phyloP scores from a whole-genome alignment of 2,888 invertebrate genomes.

The Tortrix viridana region DNA sequence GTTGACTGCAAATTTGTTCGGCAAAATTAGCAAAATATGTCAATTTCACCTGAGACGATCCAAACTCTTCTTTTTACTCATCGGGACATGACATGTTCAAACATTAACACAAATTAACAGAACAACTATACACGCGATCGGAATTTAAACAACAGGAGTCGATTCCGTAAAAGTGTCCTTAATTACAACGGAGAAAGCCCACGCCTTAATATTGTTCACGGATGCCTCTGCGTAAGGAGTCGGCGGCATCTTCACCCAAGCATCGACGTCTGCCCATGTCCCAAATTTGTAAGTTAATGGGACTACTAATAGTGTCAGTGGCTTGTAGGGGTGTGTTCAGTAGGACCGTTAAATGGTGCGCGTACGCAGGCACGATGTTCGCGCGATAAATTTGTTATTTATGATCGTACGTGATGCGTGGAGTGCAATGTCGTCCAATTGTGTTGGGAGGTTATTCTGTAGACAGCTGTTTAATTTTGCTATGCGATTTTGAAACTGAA shows the following conservation, averaged over 20 bases:
- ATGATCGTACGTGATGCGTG: constrained; percentile 51
- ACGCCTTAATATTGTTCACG: not conserved
- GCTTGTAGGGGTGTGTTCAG: constrained; percentile 11
- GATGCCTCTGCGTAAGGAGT: constrained; percentile 3
- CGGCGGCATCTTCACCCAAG: constrained; percentile 2
- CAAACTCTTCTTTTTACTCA: constrained; percentile 19
- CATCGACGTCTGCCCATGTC: not conserved
- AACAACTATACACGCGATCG: constrained; percentile 35
- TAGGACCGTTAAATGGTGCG: constrained; percentile 35
- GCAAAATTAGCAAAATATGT: not conserved
- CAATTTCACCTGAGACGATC: not conserved
- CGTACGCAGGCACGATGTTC: constrained; percentile 38
- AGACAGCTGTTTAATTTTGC: not conserved
- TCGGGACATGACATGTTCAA: constrained; percentile 31
- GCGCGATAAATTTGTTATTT: constrained; percentile 61
- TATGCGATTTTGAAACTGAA: not conserved
- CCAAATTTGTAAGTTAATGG: not conserved
- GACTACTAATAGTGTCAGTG: constrained; percentile 7
- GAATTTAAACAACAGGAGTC: constrained; percentile 36
- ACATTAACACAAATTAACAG: constrained; percentile 39
- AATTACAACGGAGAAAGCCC: constrained; percentile 31
- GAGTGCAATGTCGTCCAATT: constrained; percentile 47
- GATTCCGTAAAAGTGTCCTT: constrained; percentile 38
- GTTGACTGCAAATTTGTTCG: not conserved
- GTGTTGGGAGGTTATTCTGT: constrained; percentile 40